phyloP scores from a whole-genome alignment of 2,797 vertebrate genomes.

The Pipistrellus kuhlii region DNA sequence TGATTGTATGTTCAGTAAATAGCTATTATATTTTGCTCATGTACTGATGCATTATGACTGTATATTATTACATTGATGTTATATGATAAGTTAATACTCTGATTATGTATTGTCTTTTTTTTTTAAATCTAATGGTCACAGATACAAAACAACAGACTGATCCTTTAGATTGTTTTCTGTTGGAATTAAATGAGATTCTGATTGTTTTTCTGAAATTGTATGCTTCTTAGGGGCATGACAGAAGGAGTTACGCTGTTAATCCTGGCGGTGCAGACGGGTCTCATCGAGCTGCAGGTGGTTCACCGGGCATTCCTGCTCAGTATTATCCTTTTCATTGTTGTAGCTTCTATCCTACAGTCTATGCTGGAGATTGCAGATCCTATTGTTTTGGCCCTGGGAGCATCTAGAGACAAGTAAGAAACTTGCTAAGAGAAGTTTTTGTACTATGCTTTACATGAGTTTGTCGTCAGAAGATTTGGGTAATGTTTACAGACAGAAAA shows the following conservation, averaged over 20 bases:
- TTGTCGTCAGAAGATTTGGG: slow-evolving; percentile 43
- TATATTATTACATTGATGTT: neutral
- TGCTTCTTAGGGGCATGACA: slow-evolving; percentile 94
- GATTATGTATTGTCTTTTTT: neutral
- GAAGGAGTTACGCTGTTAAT: slow-evolving; percentile 98
- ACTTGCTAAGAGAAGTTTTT: slow-evolving; percentile 70
- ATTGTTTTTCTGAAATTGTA: slow-evolving; percentile 41
- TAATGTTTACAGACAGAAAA: neutral
- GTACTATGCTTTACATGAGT: slow-evolving; percentile 58
- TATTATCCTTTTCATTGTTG: slow-evolving; percentile 99
- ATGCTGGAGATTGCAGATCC: slow-evolving; percentile 99
- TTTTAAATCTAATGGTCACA: slow-evolving; percentile 23
- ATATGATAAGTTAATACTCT: neutral
- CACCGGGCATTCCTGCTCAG: slow-evolving; percentile 98
- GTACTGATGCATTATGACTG: neutral
- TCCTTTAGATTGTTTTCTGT: slow-evolving; percentile 32
- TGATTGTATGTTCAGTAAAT: neutral
- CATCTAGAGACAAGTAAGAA: slow-evolving; percentile 97
- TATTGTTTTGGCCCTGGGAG: slow-evolving; percentile 96
- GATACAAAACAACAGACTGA: neutral
- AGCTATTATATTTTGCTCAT: neutral
- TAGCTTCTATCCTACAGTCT: slow-evolving; percentile 98
- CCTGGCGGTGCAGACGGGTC: slow-evolving; percentile 97
- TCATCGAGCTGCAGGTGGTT: slow-evolving; percentile 98
- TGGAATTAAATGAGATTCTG: slow-evolving; percentile 35